Percentiles rank a stretch among this genome's conserved stretches.
phyloP scores from a whole-genome alignment of 2,888 invertebrate genomes.

The Leucoma salicis region DNA sequence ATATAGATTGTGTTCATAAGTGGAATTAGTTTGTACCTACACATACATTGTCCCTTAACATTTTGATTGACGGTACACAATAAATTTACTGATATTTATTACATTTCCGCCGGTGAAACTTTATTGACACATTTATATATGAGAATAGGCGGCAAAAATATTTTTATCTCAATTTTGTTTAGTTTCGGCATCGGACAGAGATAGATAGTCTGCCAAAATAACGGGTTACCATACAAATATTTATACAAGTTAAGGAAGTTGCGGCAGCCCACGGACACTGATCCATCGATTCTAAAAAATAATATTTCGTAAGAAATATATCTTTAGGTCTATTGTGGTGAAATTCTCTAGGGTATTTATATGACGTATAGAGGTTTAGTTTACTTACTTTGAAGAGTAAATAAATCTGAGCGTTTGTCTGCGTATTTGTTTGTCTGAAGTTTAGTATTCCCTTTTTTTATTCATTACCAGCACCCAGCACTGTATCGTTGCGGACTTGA shows the following conservation, averaged over 20 bases:
- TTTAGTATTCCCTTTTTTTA: too few species aligned
- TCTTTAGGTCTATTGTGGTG: background rate
- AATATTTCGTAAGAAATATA: background rate
- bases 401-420: too few species aligned
- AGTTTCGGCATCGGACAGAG: slow-evolving; percentile 54
- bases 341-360: background rate
- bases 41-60: too few species aligned
- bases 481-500: too few species aligned
- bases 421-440: too few species aligned
- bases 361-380: background rate
- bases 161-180: slow-evolving; percentile 42
- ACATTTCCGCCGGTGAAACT: slow-evolving; percentile 15
- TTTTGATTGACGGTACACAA: background rate
- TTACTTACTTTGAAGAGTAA: too few species aligned
- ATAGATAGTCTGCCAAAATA: slow-evolving; percentile 56
- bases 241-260: slow-evolving; percentile 47
- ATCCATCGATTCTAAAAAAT: slow-evolving; percentile 43
- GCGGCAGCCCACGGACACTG: slow-evolving; percentile 33
- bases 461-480: too few species aligned
- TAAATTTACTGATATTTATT: slow-evolving; percentile 15
- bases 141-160: slow-evolving; percentile 34
- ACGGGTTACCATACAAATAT: slow-evolving; percentile 55
- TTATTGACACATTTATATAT: slow-evolving; percentile 42
- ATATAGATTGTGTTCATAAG: too few species aligned
- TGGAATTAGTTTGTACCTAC: too few species aligned